Conservation (phyloP, 2,797 vertebrate genomes). For the Leptatherina wallacei region DNA sequence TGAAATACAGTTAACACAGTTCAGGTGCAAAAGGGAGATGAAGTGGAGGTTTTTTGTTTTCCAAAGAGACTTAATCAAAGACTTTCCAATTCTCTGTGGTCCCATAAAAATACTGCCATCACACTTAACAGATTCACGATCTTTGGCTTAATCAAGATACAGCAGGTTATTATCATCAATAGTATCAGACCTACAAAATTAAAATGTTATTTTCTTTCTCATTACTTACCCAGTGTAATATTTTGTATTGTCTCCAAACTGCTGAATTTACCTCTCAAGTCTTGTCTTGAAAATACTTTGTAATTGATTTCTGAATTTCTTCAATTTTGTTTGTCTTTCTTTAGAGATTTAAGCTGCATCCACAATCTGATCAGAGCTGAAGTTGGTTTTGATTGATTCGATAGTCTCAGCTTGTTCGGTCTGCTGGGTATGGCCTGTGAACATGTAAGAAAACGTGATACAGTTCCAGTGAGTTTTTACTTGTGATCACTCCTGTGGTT, state of each 20-base stretch:
- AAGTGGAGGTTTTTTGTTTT: no score
- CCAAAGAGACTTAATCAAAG: slow-evolving; percentile 33
- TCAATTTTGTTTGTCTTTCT: slow-evolving; percentile 7
- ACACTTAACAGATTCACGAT: slow-evolving; percentile 4
- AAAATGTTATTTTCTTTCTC: neutral
- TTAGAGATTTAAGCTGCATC: slow-evolving; percentile 7
- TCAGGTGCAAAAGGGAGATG: no score
- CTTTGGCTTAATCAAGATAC: neutral
- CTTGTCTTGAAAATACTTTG: slow-evolving; percentile 1
- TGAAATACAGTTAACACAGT: slow-evolving; percentile 9
- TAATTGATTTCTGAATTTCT: neutral
- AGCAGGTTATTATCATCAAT: neutral
- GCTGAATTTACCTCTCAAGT: slow-evolving; percentile 4
- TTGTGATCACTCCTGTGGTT: slow-evolving; percentile 24
- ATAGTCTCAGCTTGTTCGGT: neutral
- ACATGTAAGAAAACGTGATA: slow-evolving; percentile 3
- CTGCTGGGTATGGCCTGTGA: slow-evolving; percentile 14
- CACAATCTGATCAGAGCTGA: slow-evolving; percentile 2
- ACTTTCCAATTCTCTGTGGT: slow-evolving; percentile 20
- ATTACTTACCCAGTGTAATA: neutral
- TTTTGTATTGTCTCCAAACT: slow-evolving; percentile 5
- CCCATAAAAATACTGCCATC: slow-evolving; percentile 7
- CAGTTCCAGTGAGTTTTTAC: slow-evolving; percentile 27
- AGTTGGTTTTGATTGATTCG: neutral
- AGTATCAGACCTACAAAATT: neutral